These are phyloP conservation scores for Tupaia chinensis DNA, from an alignment of 2,113 vertebrate genomes.

Conservation along the genomic window DNA sequence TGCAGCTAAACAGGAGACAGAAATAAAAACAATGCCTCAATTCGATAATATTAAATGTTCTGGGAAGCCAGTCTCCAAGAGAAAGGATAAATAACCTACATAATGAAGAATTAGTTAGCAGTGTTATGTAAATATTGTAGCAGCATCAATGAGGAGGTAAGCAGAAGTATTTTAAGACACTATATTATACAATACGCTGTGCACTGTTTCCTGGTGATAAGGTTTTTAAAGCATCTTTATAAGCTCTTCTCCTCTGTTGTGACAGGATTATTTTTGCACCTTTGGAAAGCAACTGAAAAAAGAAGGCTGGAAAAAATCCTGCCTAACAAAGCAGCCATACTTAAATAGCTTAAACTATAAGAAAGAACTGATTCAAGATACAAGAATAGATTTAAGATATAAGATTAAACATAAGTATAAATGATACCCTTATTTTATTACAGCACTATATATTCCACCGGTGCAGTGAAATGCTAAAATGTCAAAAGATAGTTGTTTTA, in stretches of 20 bases:
- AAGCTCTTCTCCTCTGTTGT: slow-evolving; percentile 79
- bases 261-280: slow-evolving; percentile 81
- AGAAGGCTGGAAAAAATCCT: slow-evolving; percentile 72
- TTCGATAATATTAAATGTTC: slow-evolving; percentile 71
- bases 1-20: slow-evolving; percentile 53
- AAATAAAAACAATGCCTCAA: slow-evolving; percentile 78
- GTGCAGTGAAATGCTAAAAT: slow-evolving; percentile 42
- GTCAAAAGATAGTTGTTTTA: slow-evolving; percentile 29
- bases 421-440: slow-evolving; percentile 47
- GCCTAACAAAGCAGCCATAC: slow-evolving; percentile 74
- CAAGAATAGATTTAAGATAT: slow-evolving; percentile 72
- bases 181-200: slow-evolving; percentile 75
- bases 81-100: slow-evolving; percentile 77
- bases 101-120: slow-evolving; percentile 83
- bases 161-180: slow-evolving; percentile 82
- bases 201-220: slow-evolving; percentile 79
- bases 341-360: slow-evolving; percentile 74
- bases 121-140: slow-evolving; percentile 79
- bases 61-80: slow-evolving; percentile 64
- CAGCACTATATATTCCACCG: not conserved
- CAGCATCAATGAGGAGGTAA: slow-evolving; percentile 80
- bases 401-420: slow-evolving; percentile 67
- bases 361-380: slow-evolving; percentile 72
- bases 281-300: slow-evolving; percentile 77
- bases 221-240: slow-evolving; percentile 81